A percentile compares a stretch with the other conserved stretches of the same genome.
Evolutionary conservation across 2,888 invertebrate genomes (phyloP).

Genomic region (Drosophila cognata): DNA sequence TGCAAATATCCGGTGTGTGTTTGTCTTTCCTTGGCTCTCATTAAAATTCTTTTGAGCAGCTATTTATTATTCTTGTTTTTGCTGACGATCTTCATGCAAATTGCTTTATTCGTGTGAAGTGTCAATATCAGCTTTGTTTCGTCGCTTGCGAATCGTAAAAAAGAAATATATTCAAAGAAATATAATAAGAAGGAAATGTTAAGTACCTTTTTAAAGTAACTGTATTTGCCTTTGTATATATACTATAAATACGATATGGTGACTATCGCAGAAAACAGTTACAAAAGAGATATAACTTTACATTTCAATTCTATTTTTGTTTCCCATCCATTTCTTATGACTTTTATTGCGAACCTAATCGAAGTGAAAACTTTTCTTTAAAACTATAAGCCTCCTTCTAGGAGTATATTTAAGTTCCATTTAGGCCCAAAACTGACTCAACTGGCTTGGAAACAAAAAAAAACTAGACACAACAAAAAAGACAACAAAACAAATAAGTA

Average conservation of each 20-base stretch:
- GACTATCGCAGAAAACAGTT: not conserved
- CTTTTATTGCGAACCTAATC: not conserved
- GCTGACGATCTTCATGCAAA: constrained; percentile 27
- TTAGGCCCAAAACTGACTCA: constrained; percentile 26
- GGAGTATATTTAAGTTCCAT: not conserved
- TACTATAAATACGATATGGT: not conserved
- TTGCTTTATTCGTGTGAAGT: constrained; percentile 38
- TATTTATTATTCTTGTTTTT: not conserved
- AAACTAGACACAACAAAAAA: constrained; percentile 5
- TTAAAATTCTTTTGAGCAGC: constrained; percentile 25
- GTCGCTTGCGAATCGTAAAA: not conserved
- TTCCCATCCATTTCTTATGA: not conserved
- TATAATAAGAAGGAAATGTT: not conserved
- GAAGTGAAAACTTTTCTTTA: not conserved
- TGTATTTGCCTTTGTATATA: not conserved
- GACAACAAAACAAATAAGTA: not conserved
- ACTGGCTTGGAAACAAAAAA: constrained; percentile 33
- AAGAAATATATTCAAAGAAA: not conserved
- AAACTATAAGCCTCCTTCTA: not conserved
- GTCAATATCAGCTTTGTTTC: constrained; percentile 5
- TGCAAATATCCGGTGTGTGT: constrained; percentile 40
- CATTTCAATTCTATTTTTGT: not conserved
- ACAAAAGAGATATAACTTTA: not conserved
- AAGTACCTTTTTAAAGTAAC: not conserved
- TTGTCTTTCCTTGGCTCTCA: constrained; percentile 13